phyloP scores from a whole-genome alignment of 1,140 invertebrate genomes.

The Dendrolimus punctatus region DNA sequence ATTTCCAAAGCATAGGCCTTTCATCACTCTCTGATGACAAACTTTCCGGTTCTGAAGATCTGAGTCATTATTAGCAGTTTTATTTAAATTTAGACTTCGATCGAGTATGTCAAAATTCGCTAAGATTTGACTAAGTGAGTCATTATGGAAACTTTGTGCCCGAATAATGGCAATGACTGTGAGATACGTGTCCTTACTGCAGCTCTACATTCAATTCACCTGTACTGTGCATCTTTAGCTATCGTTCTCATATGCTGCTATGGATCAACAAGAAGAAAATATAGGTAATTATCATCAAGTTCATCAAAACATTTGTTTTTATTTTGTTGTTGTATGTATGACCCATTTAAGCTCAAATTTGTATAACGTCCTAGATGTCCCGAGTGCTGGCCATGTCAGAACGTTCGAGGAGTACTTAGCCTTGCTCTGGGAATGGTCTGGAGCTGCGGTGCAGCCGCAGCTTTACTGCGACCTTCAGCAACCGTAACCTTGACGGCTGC shows the following conservation, averaged over 20 bases:
- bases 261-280: constrained; percentile 17
- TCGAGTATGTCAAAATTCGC: constrained; percentile 1
- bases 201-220: constrained; percentile 46
- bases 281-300: constrained; percentile 7
- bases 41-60: too few relatives aligned
- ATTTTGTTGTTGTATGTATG: background rate
- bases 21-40: too few relatives aligned
- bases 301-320: too few relatives aligned
- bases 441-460: constrained; percentile 40
- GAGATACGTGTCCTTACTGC: constrained; percentile 38
- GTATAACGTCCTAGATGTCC: constrained; percentile 7
- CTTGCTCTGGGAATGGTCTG: constrained; percentile 35
- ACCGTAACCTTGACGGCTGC: constrained; percentile 37
- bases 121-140: background rate
- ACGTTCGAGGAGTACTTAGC: constrained; percentile 40
- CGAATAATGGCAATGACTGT: constrained; percentile 28
- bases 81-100: too few relatives aligned
- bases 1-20: too few relatives aligned
- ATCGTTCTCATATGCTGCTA: constrained; percentile 54
- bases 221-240: constrained; percentile 51
- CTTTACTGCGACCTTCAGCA: constrained; percentile 29
- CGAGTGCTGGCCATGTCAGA: constrained; percentile 49
- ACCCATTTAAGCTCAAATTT: background rate
- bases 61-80: too few relatives aligned
- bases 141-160: constrained; percentile 52